phyloP scores from a whole-genome alignment of 37 sponge, comb jelly and placozoan genomes.

The Halisarca cf. caerulea region DNA sequence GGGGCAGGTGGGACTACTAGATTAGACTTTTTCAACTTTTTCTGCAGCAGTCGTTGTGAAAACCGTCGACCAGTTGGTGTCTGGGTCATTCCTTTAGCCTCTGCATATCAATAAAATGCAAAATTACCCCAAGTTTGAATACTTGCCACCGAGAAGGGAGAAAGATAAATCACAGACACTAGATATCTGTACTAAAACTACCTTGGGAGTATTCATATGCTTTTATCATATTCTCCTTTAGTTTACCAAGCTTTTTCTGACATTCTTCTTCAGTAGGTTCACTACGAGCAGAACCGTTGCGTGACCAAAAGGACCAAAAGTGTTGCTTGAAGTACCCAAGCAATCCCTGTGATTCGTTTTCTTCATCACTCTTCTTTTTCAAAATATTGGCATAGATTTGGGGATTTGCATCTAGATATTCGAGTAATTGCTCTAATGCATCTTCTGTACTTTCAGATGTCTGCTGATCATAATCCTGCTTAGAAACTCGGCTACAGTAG shows the following conservation, averaged over 20 bases:
- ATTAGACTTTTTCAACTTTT: not conserved
- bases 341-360: conserved; percentile 49
- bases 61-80: conserved; percentile 45
- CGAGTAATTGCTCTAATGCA: conserved; percentile 51
- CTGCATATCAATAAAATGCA: not conserved
- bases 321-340: conserved; percentile 60
- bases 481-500: conserved; percentile 52
- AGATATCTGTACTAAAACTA: conserved; percentile 33
- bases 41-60: conserved; percentile 65
- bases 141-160: no score
- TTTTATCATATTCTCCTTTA: conserved; percentile 61
- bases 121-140: not conserved
- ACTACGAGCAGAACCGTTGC: conserved; percentile 10
- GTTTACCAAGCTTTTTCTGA: conserved; percentile 33
- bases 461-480: conserved; percentile 62
- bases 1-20: not conserved
- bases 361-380: conserved; percentile 38
- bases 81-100: not conserved
- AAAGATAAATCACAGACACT: no score
- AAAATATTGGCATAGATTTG: conserved; percentile 36
- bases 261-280: conserved; percentile 45
- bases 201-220: conserved; percentile 70
- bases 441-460: conserved; percentile 46
- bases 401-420: conserved; percentile 66
- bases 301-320: conserved; percentile 17